Evolutionary conservation across 2,797 vertebrate species (phyloP), one percentile per base, ranked within the genome.

Genomic region (Mormyrops boulengeri): DNA sequence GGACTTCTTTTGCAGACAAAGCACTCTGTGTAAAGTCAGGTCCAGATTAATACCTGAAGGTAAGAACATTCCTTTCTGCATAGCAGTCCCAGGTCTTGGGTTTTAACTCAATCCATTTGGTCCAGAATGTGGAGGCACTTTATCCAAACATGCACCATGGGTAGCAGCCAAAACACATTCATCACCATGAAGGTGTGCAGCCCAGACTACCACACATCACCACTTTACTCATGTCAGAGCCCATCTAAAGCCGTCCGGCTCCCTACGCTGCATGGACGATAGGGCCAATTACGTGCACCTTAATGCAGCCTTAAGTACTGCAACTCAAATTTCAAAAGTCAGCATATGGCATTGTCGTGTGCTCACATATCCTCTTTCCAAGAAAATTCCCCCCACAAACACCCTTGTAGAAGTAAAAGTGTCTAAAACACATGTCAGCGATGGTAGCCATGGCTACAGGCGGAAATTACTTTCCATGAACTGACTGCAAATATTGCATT

Each of bases 41-140:
- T 87, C 73, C 84, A 84, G 53, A 90, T 89, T 66, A 84, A 60
- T 89, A 88, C 85, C 88, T 87, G 85, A 89, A 89, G 60, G 52
- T 84, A 50, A 49, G 55, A 89, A 89, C 73, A 89, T 90, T 91
- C 89, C 47, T 73, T 55, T 85, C 53, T 84, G 60, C 60, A 87
- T 53, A 80, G 82, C 82, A 90, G 89, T 88, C 66, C 41, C 3
- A 52, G 66, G 90, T 66, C 52, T 87, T 87, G 49, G 69, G 8
- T 12, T 49, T 90, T 91, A 87, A 90, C 88, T 38, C 77, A 69
- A 85, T 89, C 85, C 52, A 73, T 90, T 89, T 62, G 60, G 85
- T 86, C 89, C 52, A 26, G 55, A 77, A 62, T 17, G 22, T 73
- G 66, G 88, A 90, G 89, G 8, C 17, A 22, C 49, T 88, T 69